phyloP scores from a whole-genome alignment of 2,888 invertebrate genomes.

The Nipponacmea schrenckii region DNA sequence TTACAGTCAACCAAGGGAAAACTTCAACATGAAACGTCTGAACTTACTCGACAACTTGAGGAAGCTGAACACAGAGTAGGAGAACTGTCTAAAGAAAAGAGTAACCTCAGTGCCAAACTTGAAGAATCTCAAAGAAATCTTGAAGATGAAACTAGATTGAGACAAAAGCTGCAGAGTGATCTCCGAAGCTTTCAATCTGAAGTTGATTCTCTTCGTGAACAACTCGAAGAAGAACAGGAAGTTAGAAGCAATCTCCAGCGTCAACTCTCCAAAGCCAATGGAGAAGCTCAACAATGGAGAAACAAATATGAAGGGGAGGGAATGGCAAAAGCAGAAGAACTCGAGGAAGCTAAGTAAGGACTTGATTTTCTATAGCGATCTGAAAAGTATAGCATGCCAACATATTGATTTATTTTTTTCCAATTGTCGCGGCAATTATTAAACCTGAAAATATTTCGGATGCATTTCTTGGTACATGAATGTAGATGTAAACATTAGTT shows the following conservation, averaged over 20 bases:
- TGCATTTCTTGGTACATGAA: too few relatives aligned
- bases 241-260: constrained; percentile 98
- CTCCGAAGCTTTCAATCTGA: constrained; percentile 99
- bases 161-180: constrained; percentile 73
- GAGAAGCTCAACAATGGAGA: constrained; percentile 96
- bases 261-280: constrained; percentile 98
- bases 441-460: too few relatives aligned
- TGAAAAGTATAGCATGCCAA: too few relatives aligned
- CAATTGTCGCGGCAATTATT: not conserved
- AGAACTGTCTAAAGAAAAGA: constrained; percentile 91
- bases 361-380: too few relatives aligned
- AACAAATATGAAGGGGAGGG: constrained; percentile 95
- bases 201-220: constrained; percentile 97
- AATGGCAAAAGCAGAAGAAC: constrained; percentile 72
- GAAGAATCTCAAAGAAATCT: constrained; percentile 98
- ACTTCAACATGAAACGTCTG: constrained; percentile 95
- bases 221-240: constrained; percentile 99
- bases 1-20: constrained; percentile 87
- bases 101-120: constrained; percentile 92
- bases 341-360: constrained; percentile 68
- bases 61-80: constrained; percentile 97
- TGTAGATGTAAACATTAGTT: too few relatives aligned
- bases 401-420: too few relatives aligned
- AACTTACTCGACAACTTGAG: constrained; percentile 94
- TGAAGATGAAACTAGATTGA: constrained; percentile 85